Evolutionary conservation across 2,113 vertebrate genomes (phyloP).

Genomic region (Centrocercus urophasianus): DNA sequence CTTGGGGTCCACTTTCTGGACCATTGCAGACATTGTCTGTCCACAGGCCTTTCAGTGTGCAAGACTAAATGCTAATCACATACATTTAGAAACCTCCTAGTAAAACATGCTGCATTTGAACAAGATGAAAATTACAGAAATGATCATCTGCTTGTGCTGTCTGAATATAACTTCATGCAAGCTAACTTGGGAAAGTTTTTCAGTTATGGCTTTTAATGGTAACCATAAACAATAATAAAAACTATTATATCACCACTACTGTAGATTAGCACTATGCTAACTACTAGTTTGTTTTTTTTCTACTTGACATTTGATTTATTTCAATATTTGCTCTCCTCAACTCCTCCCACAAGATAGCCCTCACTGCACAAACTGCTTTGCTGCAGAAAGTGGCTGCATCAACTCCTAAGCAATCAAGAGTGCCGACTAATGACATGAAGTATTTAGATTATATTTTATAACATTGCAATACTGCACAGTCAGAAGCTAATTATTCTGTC

Average conservation of each 20-base stretch:
- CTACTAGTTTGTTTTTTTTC: neutral
- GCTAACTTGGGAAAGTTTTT: neutral
- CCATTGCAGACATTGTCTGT: neutral
- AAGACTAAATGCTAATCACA: neutral
- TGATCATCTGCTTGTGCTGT: neutral
- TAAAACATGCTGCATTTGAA: neutral
- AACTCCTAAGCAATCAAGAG: neutral
- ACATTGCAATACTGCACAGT: neutral
- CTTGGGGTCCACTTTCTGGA: neutral
- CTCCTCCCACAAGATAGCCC: neutral
- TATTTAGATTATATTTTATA: neutral
- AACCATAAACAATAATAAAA: constrained; percentile 5
- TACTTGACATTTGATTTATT: neutral
- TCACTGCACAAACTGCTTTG: neutral
- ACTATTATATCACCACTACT: neutral
- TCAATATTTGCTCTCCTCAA: neutral
- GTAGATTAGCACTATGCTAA: neutral
- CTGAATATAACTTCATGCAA: neutral
- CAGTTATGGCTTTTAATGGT: neutral
- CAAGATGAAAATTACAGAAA: neutral
- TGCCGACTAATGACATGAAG: neutral
- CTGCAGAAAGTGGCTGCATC: neutral
- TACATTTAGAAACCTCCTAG: neutral
- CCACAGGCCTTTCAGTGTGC: neutral
- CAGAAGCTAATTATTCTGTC: neutral